These are phyloP conservation scores for Sciurus niger DNA, from an alignment of 2,113 vertebrate species.

Conservation along the genomic window DNA sequence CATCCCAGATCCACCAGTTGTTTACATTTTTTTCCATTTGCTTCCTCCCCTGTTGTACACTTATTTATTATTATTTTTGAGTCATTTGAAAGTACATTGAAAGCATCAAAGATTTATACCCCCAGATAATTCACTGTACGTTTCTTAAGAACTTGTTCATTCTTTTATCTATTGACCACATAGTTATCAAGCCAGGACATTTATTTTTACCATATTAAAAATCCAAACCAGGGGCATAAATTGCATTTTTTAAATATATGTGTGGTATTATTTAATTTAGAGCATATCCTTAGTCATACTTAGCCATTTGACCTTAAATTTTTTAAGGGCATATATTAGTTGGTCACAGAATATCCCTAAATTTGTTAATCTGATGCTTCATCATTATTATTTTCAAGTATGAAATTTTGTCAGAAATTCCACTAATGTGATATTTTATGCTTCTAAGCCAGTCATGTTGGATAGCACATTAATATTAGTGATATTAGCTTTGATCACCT, in stretches of 20 bases:
- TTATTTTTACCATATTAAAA: neutral
- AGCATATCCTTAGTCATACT: neutral
- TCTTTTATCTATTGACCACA: neutral
- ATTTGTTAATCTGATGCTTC: slow-evolving; percentile 34
- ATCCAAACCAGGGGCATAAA: slow-evolving; percentile 2
- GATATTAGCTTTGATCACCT: neutral
- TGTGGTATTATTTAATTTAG: slow-evolving; percentile 35
- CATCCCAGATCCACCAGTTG: neutral
- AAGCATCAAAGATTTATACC: neutral
- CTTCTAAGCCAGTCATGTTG: neutral
- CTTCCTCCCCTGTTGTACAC: neutral
- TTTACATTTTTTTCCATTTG: neutral
- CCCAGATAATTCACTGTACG: slow-evolving; percentile 6
- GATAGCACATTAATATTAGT: neutral
- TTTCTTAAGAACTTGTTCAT: slow-evolving; percentile 12
- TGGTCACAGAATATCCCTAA: neutral
- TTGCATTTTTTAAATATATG: slow-evolving; percentile 45
- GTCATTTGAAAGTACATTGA: neutral
- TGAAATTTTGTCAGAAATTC: neutral
- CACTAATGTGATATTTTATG: neutral
- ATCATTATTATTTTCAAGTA: slow-evolving; percentile 47
- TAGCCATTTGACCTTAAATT: neutral
- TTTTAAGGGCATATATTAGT: neutral
- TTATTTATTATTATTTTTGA: neutral
- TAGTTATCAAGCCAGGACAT: neutral